phyloP scores from a whole-genome alignment of 53 echinoderm and acorn worm genomes.

The Holothuria scabra region DNA sequence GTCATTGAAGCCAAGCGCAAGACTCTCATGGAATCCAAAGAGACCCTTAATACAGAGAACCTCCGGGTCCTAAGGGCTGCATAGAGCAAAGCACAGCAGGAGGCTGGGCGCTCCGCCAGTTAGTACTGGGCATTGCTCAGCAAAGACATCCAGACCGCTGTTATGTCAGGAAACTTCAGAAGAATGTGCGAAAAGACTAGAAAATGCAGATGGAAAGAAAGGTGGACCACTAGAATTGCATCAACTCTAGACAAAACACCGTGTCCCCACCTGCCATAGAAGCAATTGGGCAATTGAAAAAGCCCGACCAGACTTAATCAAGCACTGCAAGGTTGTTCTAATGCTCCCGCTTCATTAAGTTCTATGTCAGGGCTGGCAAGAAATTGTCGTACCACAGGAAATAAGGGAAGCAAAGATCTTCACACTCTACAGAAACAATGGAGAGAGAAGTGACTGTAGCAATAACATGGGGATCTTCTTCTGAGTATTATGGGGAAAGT shows the following conservation, averaged over 20 bases:
- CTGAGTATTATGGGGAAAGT: conserved; percentile 41
- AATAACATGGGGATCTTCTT: conserved; percentile 53
- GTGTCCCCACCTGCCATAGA: conserved; percentile 32
- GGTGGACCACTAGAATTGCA: conserved; percentile 56
- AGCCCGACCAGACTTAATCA: conserved; percentile 44
- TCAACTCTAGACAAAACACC: conserved; percentile 21
- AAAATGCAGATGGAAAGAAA: conserved; percentile 4
- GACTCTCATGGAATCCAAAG: conserved; percentile 45
- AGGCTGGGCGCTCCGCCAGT: conserved; percentile 32
- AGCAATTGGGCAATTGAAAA: conserved; percentile 45
- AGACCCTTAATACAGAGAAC: conserved; percentile 18
- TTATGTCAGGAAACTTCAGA: conserved; percentile 22
- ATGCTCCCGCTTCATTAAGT: conserved; percentile 39
- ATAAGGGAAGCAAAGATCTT: conserved; percentile 46
- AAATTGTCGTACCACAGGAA: conserved; percentile 51
- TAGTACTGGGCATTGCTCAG: conserved; percentile 44
- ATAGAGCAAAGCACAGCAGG: conserved; percentile 2
- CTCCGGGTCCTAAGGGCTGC: conserved; percentile 38
- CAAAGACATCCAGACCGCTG: conserved; percentile 24
- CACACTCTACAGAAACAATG: conserved; percentile 58
- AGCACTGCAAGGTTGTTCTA: not conserved
- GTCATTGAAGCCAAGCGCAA: conserved; percentile 62
- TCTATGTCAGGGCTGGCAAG: conserved; percentile 52
- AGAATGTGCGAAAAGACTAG: conserved; percentile 51
- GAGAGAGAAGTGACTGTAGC: conserved; percentile 14